Evolutionary conservation across 2,113 vertebrate genomes (phyloP), one percentile per base, ranked within the genome.

Genomic region (Festucalex cinctus): DNA sequence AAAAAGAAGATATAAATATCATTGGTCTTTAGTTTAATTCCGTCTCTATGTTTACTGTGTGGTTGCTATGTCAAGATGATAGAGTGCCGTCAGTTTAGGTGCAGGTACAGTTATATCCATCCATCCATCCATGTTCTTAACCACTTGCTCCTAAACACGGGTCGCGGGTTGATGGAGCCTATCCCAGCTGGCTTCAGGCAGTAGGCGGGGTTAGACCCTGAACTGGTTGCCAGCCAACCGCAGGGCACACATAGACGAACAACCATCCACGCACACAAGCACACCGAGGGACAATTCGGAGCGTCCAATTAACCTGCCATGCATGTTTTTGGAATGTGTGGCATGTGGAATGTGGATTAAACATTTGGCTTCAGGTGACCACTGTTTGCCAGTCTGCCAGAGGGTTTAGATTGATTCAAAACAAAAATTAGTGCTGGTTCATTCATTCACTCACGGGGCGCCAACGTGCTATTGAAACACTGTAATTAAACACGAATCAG

Each of bases 301-400:
- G n/a, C n/a, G n/a, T n/a, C n/a, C n/a, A n/a, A n/a, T n/a, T n/a
- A n/a, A n/a, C n/a, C n/a, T n/a, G n/a, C n/a, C n/a, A n/a, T n/a
- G n/a, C n/a, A n/a, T n/a, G n/a, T n/a, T n/a, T n/a, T n/a, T n/a
- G n/a, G n/a, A n/a, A n/a, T n/a, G n/a, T n/a, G n/a, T n/a, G n/a
- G n/a, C n/a, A n/a, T n/a, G n/a, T n/a, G n/a, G n/a, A n/a, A n/a
- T n/a, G n/a, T n/a, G n/a, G 41, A 82, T 72, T 56, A 71, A 63
- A 22, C 35, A 13, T 43, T 69, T n/a, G 22, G 37, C 59, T 53
- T 14, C n/a, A 41, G 43, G 41, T 69, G 28, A 71, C 65, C 20
- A 16, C 66, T 43, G 63, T 70, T 81, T 70, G 73, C 71, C 59
- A 75, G 63, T 70, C 79, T 70, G 73, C 71, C 59, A 75, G 74